Evolutionary conservation across 2,113 vertebrate genomes (phyloP).

Genomic region (Datnioides undecimradiatus): DNA sequence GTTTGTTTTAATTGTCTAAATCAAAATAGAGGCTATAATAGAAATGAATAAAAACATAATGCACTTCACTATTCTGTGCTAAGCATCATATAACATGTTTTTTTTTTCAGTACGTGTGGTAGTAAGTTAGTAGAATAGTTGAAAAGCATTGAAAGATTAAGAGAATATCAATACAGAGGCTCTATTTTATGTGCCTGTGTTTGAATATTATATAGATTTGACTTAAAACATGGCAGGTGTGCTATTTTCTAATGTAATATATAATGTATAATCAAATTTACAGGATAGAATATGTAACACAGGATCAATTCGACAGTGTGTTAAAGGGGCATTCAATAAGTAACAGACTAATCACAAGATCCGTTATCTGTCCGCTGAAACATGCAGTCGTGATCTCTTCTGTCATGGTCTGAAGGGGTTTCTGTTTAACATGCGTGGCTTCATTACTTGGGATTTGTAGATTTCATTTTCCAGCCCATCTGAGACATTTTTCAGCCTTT

Average conservation of each 20-base stretch:
- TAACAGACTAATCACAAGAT: not conserved
- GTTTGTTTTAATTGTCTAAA: conserved; percentile 1
- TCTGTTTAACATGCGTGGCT: not conserved
- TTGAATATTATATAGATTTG: not conserved
- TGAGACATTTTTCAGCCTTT: not conserved
- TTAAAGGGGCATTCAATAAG: not conserved
- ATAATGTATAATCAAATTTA: no score
- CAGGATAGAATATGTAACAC: not conserved
- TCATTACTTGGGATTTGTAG: conserved; percentile 6
- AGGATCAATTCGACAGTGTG: not conserved
- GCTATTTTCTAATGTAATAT: not conserved
- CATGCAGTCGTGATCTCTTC: not conserved
- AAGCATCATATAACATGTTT: not conserved
- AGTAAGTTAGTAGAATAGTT: not conserved
- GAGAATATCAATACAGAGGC: no score
- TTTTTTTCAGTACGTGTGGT: no score
- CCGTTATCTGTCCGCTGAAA: not conserved
- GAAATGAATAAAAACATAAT: not conserved
- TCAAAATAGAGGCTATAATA: not conserved
- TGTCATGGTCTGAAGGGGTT: not conserved
- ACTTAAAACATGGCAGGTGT: not conserved
- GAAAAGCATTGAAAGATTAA: not conserved
- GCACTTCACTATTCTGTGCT: not conserved
- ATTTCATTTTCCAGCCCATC: not conserved
- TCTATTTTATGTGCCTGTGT: no score